Evolutionary conservation across 2,888 invertebrate genomes (phyloP), one percentile per base, ranked within the genome.

Genomic region (Pyrgus malvae): DNA sequence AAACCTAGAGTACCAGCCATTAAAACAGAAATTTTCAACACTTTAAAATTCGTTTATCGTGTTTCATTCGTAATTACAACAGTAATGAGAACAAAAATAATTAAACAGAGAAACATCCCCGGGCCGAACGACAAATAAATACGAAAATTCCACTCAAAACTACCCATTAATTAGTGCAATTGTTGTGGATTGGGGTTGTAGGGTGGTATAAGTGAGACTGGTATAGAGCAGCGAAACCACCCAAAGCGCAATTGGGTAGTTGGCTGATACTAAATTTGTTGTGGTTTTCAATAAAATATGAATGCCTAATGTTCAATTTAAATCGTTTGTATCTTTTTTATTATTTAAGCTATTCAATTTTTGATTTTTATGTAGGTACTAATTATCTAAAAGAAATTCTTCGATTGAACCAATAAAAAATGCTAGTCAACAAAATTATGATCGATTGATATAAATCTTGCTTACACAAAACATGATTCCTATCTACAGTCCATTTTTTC

Each of bases 91-190:
- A 55, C 58, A 51, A 49, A 41, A 67, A 67, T 61, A 58, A 63
- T 59, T 64, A 58, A 62, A 62, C 67, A 65, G 62, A 60, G 57
- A 56, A 55, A 54, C 44, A 51, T 57, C 58, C 60, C 56, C 56
- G 53, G 58, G 51, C 58, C 58, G 65, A 69, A 68, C 60, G 68
- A 67, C 74, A 73, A 75, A 74, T 69, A 76, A 76, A 77, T 62
- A 69, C 60, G 59, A 66, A 59, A 64, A 66, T 66, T 67, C 66
- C 62, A 63, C 71, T 76, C 65, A 66, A 73, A 77, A 80, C 73
- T 74, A 74, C 70, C 75, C 72, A 78, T 84, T 86, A 84, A 87
- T 87, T 83, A 84, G 78, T 68, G 65, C 78, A 73, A 85, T 84
- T 86, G 85, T 83, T 77, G 72, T 65, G 62, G 69, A 63, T 53